A percentile compares a stretch with the other conserved stretches of the same genome.
phyloP scores from a whole-genome alignment of 2,888 invertebrate genomes.

The Boloria selene region DNA sequence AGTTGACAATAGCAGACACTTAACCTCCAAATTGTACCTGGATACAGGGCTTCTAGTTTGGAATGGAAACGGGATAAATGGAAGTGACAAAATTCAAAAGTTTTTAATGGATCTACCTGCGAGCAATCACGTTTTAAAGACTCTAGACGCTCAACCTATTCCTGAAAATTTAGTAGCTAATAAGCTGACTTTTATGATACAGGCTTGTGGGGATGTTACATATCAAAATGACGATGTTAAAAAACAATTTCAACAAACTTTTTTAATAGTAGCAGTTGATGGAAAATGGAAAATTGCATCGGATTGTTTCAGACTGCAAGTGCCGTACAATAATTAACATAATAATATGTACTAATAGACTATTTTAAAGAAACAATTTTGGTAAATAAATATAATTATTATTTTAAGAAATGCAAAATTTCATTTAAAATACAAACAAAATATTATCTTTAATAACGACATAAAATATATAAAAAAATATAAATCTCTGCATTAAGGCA shows the following conservation, averaged over 20 bases:
- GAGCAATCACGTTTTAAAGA: slow-evolving; percentile 88
- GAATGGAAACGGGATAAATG: slow-evolving; percentile 94
- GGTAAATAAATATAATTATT: slow-evolving; percentile 4
- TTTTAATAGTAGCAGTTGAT: slow-evolving; percentile 92
- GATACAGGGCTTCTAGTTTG: slow-evolving; percentile 93
- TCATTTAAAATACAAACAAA: background rate
- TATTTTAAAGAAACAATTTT: slow-evolving; percentile 1
- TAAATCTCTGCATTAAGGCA: too few species aligned
- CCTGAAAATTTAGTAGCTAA: slow-evolving; percentile 88
- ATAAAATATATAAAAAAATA: background rate
- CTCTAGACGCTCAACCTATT: slow-evolving; percentile 94
- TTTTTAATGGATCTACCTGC: slow-evolving; percentile 92
- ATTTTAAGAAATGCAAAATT: background rate
- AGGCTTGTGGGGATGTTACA: slow-evolving; percentile 91
- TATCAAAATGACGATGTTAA: slow-evolving; percentile 82
- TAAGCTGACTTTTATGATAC: slow-evolving; percentile 91
- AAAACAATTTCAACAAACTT: slow-evolving; percentile 91
- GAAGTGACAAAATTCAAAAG: slow-evolving; percentile 91
- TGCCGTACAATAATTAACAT: slow-evolving; percentile 51
- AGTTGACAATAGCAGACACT: slow-evolving; percentile 92
- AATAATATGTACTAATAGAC: background rate
- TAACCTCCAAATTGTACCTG: slow-evolving; percentile 91
- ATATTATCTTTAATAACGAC: background rate
- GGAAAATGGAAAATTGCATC: slow-evolving; percentile 97
- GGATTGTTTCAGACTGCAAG: slow-evolving; percentile 93